These are phyloP conservation scores for Notarius quadriscutis DNA, from an alignment of 2,113 vertebrate genomes.

Conservation along the genomic window DNA sequence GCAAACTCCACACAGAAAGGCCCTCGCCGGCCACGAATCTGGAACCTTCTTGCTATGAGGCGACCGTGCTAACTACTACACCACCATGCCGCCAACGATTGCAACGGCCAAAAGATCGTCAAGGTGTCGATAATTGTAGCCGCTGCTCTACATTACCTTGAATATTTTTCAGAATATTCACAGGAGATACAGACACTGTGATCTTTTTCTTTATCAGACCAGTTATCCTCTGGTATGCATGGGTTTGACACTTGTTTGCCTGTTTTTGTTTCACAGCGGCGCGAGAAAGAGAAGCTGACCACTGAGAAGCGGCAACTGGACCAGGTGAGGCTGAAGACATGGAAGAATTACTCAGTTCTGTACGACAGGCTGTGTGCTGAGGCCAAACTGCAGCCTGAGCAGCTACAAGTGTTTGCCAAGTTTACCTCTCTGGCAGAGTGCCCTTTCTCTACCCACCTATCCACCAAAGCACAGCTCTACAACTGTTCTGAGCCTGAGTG, in stretches of 20 bases:
- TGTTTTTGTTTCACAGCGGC: constrained; percentile 34
- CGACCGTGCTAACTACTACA: too few species aligned
- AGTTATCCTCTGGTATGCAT: background rate
- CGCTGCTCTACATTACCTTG: too few species aligned
- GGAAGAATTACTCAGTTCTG: constrained; percentile 83
- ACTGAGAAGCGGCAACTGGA: constrained; percentile 71
- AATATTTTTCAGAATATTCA: too few species aligned
- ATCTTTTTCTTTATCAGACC: background rate
- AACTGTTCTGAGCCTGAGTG: constrained; percentile 53
- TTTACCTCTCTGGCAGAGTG: constrained; percentile 83
- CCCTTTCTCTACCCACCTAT: constrained; percentile 80
- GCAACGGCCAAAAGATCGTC: too few species aligned
- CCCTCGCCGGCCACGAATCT: too few species aligned
- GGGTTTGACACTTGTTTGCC: background rate
- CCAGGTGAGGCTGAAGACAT: constrained; percentile 82
- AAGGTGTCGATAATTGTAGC: too few species aligned
- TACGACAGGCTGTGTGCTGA: constrained; percentile 88
- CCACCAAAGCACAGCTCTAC: constrained; percentile 64
- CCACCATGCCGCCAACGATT: too few species aligned
- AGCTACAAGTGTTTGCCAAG: constrained; percentile 89
- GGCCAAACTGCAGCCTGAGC: constrained; percentile 84
- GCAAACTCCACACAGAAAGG: too few species aligned
- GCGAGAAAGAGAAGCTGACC: constrained; percentile 46
- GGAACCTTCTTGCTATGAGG: too few species aligned
- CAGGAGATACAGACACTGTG: background rate